A percentile compares a stretch with the other conserved stretches of the same genome.
Conservation (phyloP, 1,140 invertebrate genomes). For the Stegodyphus dumicola region DNA sequence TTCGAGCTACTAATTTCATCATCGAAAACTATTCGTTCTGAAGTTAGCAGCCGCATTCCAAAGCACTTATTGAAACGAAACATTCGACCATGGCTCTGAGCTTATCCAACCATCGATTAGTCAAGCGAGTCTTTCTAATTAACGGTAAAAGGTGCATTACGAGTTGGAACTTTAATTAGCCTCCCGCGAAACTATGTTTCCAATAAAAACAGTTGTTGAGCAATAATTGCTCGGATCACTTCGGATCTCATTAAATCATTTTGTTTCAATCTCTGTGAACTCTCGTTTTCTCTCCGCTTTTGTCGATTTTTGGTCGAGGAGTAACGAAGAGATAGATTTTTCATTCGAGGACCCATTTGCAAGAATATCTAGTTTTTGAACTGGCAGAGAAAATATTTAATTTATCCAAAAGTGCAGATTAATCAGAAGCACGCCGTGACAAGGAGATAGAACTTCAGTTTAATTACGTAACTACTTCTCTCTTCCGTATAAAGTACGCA, state of each 20-base stretch:
- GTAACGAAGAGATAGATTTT: neutral
- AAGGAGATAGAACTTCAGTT: too few relatives aligned
- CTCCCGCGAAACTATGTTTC: slow-evolving; percentile 53
- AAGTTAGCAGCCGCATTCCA: slow-evolving; percentile 42
- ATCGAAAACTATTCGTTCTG: slow-evolving; percentile 40
- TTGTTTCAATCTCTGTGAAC: slow-evolving; percentile 28
- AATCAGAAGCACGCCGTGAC: too few relatives aligned
- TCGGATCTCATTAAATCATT: slow-evolving; percentile 54
- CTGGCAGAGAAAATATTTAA: too few relatives aligned
- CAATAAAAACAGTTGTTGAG: slow-evolving; percentile 58
- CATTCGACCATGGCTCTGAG: slow-evolving; percentile 22
- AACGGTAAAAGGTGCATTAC: slow-evolving; percentile 56
- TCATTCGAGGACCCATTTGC: too few relatives aligned
- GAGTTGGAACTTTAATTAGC: slow-evolving; percentile 46
- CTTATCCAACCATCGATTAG: slow-evolving; percentile 41
- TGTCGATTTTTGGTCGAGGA: neutral
- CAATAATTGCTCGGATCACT: slow-evolving; percentile 57
- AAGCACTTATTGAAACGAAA: slow-evolving; percentile 45
- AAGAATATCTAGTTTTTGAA: too few relatives aligned
- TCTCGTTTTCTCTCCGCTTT: neutral
- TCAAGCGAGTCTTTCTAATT: slow-evolving; percentile 55
- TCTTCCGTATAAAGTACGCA: too few relatives aligned
- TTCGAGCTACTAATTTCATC: slow-evolving; percentile 38
- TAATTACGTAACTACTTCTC: too few relatives aligned
- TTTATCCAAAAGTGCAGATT: too few relatives aligned